phyloP scores from a whole-genome alignment of 2,888 invertebrate genomes.

The Nowickia ferox region DNA sequence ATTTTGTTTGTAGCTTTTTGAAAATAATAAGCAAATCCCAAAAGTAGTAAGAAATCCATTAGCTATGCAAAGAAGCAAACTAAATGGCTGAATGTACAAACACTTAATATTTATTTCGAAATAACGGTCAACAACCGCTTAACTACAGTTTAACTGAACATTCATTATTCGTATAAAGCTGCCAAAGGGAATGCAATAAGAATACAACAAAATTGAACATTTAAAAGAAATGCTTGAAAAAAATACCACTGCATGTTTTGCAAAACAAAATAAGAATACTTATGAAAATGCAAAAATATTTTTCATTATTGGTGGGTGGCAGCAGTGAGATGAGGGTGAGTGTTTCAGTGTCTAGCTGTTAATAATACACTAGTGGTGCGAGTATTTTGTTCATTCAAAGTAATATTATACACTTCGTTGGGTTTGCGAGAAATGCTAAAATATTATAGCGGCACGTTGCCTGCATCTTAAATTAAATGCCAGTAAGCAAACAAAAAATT shows the following conservation, averaged over 20 bases:
- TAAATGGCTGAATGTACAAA: constrained; percentile 55
- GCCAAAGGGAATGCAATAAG: constrained; percentile 42
- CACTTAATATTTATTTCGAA: constrained; percentile 61
- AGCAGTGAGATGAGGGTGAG: not conserved
- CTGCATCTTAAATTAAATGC: constrained; percentile 71
- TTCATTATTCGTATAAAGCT: constrained; percentile 7
- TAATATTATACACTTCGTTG: constrained; percentile 69
- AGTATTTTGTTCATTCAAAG: constrained; percentile 34
- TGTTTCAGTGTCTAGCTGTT: not conserved
- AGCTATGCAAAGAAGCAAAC: constrained; percentile 57
- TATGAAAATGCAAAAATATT: constrained; percentile 51
- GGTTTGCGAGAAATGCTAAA: constrained; percentile 64
- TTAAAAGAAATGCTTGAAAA: constrained; percentile 27
- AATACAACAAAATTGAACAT: constrained; percentile 40
- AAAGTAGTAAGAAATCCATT: constrained; percentile 31
- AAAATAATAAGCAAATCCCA: constrained; percentile 6
- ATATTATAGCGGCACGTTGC: constrained; percentile 70
- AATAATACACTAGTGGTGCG: not conserved
- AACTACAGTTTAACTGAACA: constrained; percentile 61
- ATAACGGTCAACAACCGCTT: constrained; percentile 73
- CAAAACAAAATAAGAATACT: not conserved
- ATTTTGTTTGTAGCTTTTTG: constrained; percentile 40
- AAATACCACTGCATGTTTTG: constrained; percentile 21
- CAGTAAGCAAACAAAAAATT: constrained; percentile 42
- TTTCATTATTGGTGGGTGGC: constrained; percentile 51